Evolutionary conservation across 1,140 invertebrate genomes (phyloP), one percentile per base, ranked within the genome.

Genomic region (Aphelinus certus): DNA sequence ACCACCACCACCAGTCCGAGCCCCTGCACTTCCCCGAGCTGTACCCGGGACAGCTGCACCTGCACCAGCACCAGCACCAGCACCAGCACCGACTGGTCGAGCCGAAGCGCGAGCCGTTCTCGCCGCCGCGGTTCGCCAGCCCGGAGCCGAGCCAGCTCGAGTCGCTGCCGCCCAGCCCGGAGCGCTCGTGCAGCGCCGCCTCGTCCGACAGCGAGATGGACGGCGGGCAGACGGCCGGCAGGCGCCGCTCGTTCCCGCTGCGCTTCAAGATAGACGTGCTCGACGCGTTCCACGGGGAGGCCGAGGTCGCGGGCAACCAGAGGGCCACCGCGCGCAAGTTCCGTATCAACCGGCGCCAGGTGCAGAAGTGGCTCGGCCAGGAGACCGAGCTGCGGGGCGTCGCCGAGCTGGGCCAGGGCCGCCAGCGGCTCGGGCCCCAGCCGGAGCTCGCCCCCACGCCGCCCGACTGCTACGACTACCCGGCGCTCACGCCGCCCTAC

Each of bases 361-460:
- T 92, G 6, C 90, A 92, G 73, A 92, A 91, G 77, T 92, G 91
- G 91, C 78, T 92, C 2, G 86, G 88, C 9, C 89, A 91, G 69
- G 90, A 91, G 69, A 78, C 82, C 2, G 85, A 90, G 51, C 81
- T 91, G 0, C 78, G 88, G 2, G 83, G 83, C 26, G 88, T 89
- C 48, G 86, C 85, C 42, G 80, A 81, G 0, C 77, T 85, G 1
- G 76, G 83, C 2, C 81, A 84, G 53, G 80, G 83, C 3, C 77
- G 88, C 6, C 88, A 88, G 67, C 76, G 87, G 42, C 73, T 88
- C 0, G 84, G 83, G 2, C 74, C 74, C 2, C 26, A 60, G 6
- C 67, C 65, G 26, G 55, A 64, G 6, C 6, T 2, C 3, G 4
- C 55, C 1, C 83, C 79, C 68, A 79, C 49, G 48, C 51, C 47